Conservation (phyloP, 2,797 vertebrate genomes). For the Sandelia bainsii region DNA sequence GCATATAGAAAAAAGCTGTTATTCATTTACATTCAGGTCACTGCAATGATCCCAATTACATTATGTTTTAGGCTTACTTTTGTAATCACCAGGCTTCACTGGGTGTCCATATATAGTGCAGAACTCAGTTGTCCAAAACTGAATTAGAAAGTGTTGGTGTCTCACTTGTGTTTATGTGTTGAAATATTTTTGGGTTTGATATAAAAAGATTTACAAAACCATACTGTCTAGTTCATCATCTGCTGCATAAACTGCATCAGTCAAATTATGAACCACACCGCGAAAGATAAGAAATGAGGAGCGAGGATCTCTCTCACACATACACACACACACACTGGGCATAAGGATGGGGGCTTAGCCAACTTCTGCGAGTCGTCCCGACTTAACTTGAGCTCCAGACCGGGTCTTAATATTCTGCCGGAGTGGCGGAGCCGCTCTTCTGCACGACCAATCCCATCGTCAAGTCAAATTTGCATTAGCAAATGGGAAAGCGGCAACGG, state of each 20-base stretch:
- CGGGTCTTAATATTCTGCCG: constrained; percentile 92
- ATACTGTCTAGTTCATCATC: constrained; percentile 28
- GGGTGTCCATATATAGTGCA: not conserved
- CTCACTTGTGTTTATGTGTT: constrained; percentile 16
- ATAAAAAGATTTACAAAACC: constrained; percentile 37
- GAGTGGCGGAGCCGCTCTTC: constrained; percentile 89
- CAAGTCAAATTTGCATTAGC: constrained; percentile 98
- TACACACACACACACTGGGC: constrained; percentile 63
- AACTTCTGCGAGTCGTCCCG: constrained; percentile 81
- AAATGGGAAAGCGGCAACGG: constrained; percentile 95
- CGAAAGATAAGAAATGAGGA: constrained; percentile 44
- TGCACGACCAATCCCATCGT: constrained; percentile 93
- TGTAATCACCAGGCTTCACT: not conserved
- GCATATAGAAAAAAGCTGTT: not conserved
- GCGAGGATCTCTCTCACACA: constrained; percentile 26
- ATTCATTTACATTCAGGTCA: constrained; percentile 5
- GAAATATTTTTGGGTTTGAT: constrained; percentile 37
- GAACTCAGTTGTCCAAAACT: not conserved
- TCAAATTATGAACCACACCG: constrained; percentile 47
- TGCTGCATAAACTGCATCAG: constrained; percentile 47
- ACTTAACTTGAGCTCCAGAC: constrained; percentile 84
- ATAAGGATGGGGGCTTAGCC: constrained; percentile 86
- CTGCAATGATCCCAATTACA: not conserved
- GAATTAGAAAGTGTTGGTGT: constrained; percentile 14
- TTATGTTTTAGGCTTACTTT: not conserved